These are phyloP conservation scores for Tipula unca DNA, from an alignment of 2,888 invertebrate genomes.

Conservation along the genomic window DNA sequence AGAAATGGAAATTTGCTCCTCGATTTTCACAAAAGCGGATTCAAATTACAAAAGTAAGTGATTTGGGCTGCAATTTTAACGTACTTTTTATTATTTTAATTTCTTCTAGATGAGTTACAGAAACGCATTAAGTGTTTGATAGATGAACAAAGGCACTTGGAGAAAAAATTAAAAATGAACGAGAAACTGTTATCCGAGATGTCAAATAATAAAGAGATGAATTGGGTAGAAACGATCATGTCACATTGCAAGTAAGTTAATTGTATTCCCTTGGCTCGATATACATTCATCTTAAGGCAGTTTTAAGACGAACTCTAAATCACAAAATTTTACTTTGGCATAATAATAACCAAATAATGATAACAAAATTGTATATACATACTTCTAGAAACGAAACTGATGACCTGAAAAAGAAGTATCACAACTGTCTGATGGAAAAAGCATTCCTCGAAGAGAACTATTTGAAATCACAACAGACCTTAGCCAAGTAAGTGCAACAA, in stretches of 20 bases:
- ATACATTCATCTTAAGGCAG: too few species aligned
- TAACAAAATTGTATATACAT: background rate
- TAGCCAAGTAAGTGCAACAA: background rate
- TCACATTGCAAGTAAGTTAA: background rate
- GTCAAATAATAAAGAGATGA: background rate
- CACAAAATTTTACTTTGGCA: too few species aligned
- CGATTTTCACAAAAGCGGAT: conserved; percentile 39
- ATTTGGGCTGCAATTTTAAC: background rate
- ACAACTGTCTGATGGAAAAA: background rate
- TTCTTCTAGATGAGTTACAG: conserved; percentile 15
- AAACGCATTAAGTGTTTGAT: background rate
- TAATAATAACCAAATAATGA: too few species aligned
- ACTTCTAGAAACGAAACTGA: background rate
- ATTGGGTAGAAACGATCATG: background rate
- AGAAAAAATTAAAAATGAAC: background rate
- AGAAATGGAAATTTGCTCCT: conserved; percentile 36
- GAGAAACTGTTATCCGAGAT: background rate
- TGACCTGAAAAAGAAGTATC: background rate
- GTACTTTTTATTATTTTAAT: background rate
- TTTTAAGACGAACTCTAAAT: too few species aligned
- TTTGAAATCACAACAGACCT: background rate
- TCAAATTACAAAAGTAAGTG: conserved; percentile 36
- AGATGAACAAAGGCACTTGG: background rate
- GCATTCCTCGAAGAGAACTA: background rate
- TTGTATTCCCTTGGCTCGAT: background rate